Conservation (phyloP, 64 coral and sea anemone species). For the Pocillopora damicornis region DNA sequence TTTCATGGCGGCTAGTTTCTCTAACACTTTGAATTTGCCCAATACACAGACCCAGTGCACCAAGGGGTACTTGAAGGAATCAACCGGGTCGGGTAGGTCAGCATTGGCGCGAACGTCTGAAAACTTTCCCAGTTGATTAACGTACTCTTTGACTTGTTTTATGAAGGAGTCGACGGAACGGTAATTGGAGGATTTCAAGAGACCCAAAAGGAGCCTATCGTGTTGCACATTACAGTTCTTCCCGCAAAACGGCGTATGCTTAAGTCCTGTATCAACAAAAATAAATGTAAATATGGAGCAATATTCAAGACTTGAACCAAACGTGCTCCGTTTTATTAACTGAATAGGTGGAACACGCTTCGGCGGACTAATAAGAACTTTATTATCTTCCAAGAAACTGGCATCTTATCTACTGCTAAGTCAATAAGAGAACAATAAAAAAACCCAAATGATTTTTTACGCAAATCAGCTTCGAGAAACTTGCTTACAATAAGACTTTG, state of each 20-base stretch:
- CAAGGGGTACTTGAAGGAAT: constrained; percentile 25
- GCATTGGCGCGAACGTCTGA: background rate
- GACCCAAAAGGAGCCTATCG: constrained; percentile 9
- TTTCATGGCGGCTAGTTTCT: constrained; percentile 11
- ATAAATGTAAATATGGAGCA: background rate
- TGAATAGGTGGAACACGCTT: too few species aligned
- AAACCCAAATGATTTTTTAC: too few species aligned
- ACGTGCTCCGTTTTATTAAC: too few species aligned
- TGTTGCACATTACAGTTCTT: background rate
- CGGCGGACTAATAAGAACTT: too few species aligned
- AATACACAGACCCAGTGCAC: constrained; percentile 33
- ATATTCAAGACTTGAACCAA: too few species aligned
- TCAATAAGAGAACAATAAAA: too few species aligned
- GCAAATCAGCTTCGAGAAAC: too few species aligned
- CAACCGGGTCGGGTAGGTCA: background rate
- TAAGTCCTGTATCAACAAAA: background rate
- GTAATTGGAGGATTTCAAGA: constrained; percentile 19
- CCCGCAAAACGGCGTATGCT: constrained; percentile 23
- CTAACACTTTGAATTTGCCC: constrained; percentile 23
- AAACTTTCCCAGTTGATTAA: constrained; percentile 20
- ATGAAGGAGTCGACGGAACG: background rate
- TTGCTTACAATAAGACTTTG: too few species aligned
- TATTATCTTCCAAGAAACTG: too few species aligned
- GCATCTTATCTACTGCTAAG: too few species aligned
- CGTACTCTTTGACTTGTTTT: constrained; percentile 11